Evolutionary conservation across 2,888 invertebrate species (phyloP), one percentile per base, ranked within the genome.

Genomic region (Baronia brevicornis): DNA sequence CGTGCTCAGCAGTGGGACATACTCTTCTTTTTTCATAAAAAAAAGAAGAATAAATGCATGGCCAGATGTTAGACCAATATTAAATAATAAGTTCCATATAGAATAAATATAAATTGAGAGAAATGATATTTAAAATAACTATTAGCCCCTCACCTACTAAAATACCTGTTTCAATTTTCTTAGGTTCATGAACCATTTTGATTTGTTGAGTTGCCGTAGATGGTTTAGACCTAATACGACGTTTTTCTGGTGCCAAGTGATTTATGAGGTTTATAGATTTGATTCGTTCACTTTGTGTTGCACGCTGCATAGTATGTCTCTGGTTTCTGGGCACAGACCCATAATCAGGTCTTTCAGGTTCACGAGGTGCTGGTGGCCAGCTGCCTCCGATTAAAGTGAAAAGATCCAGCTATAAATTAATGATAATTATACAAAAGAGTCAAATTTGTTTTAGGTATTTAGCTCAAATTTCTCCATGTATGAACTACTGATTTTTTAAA

Each of bases 261-360:
- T 85, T 79, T 36, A 89, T 58, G 19, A 86, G 71, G 63, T 89
- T 90, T 3, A 80, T 67, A 54, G 89, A 89, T 57, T 88, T 89
- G 46, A 86, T 77, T 46, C 89, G 72, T 40, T 80, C 85, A 54
- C 65, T 56, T 35, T 66, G 70, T 18, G 63, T 48, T 27, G 68
- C 41, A 33, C 64, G 68, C 59, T 80, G 79, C 77, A 78, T 79
- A 65, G 62, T 80, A 64, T 49, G 57, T 44, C 50, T 60, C 39
- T 47, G 49, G 23, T 43, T 58, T 18, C 51, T 51, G 8, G 65
- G 64, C 44, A 61, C 54, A 34, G 72, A 66, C 42, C 74, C 78
- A 75, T 78, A 74, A 49, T 74, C 70, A 13, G 63, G 47, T 38
- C 51, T 49, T 46, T 63, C 65, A 3, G 69, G 73, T 30, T 62